Evolutionary conservation across 2,888 invertebrate genomes (phyloP).

Genomic region (Scelioninae gen. 1): DNA sequence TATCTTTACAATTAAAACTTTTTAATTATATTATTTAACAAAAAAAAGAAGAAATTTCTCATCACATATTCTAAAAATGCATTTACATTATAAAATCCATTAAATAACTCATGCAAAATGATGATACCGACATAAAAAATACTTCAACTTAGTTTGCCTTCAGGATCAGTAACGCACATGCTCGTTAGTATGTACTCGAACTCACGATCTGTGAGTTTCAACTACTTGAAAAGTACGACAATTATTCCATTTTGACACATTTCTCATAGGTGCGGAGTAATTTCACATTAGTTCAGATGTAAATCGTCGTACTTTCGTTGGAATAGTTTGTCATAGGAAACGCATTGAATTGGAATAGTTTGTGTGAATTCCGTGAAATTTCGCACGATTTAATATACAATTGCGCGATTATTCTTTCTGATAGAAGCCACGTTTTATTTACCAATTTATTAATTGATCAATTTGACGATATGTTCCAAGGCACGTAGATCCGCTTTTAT

Average conservation of each 20-base stretch:
- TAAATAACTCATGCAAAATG: slow-evolving; percentile 11
- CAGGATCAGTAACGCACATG: slow-evolving; percentile 44
- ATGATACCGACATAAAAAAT: slow-evolving; percentile 29
- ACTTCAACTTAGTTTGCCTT: slow-evolving; percentile 39
- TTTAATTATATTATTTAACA: too few species aligned
- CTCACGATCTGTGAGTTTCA: slow-evolving; percentile 45
- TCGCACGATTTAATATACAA: slow-evolving; percentile 37
- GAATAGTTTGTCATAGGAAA: slow-evolving; percentile 61
- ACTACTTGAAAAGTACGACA: slow-evolving; percentile 66
- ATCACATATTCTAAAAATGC: too few species aligned
- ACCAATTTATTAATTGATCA: too few species aligned
- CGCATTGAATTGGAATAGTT: slow-evolving; percentile 64
- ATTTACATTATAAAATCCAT: slow-evolving; percentile 1
- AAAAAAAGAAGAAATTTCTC: too few species aligned
- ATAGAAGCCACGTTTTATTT: too few species aligned
- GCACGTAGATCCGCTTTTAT: too few species aligned
- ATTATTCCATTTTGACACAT: slow-evolving; percentile 67
- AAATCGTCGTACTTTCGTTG: slow-evolving; percentile 63
- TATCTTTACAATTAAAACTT: too few species aligned
- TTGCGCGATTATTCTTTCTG: slow-evolving; percentile 24
- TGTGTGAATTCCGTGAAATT: slow-evolving; percentile 36
- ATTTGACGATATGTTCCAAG: too few species aligned
- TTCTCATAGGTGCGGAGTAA: slow-evolving; percentile 63
- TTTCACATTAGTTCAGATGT: slow-evolving; percentile 63
- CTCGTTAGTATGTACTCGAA: slow-evolving; percentile 52